A percentile compares a stretch with the other conserved stretches of the same genome.
Conservation (phyloP, 35 echinoderm and acorn worm species). For the Heliocidaris tuberculata region DNA sequence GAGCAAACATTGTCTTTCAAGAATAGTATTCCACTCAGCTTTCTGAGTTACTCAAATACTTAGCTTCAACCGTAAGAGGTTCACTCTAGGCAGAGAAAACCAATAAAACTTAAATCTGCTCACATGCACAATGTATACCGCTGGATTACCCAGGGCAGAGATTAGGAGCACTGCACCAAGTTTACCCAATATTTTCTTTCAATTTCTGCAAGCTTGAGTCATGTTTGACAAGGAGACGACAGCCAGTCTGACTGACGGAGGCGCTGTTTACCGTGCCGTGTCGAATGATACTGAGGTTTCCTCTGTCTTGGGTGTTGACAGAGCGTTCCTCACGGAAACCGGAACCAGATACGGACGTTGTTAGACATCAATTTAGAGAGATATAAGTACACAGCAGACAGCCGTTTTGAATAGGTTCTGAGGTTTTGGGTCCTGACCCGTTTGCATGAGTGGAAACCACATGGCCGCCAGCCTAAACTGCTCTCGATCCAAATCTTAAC, state of each 20-base stretch:
- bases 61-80: background rate
- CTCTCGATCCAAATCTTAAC: background rate
- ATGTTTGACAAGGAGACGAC: background rate
- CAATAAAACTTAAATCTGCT: background rate
- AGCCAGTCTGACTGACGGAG: background rate
- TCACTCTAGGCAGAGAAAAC: background rate
- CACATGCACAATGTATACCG: background rate
- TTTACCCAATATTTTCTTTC: conserved; percentile 2
- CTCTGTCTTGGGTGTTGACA: background rate
- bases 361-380: background rate
- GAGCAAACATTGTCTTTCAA: background rate
- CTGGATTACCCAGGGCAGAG: background rate
- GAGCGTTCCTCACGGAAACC: background rate
- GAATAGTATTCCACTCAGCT: background rate
- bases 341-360: background rate
- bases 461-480: background rate
- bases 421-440: background rate
- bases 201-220: background rate
- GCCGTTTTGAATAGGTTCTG: background rate
- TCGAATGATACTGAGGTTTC: background rate
- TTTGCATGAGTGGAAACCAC: background rate
- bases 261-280: background rate
- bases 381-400: background rate
- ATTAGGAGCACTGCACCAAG: background rate
- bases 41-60: background rate